A percentile compares a stretch with the other conserved stretches of the same genome.
Conservation (phyloP, 2,113 vertebrate genomes). For the Nanorana parkeri region DNA sequence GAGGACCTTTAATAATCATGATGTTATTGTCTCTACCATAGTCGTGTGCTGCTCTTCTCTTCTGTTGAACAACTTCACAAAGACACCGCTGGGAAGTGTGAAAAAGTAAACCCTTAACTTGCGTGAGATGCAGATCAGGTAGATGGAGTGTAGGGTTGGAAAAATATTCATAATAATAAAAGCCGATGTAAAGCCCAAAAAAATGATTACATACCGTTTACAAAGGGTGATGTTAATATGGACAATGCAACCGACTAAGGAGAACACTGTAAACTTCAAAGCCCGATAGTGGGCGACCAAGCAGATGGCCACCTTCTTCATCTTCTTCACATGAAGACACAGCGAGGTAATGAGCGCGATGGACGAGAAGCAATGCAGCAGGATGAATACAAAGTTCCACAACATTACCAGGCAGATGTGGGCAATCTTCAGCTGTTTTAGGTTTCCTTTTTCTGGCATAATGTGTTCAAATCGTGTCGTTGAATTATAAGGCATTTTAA, state of each 20-base stretch:
- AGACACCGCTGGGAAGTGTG: no score
- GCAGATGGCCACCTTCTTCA: background rate
- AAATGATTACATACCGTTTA: no score
- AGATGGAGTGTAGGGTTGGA: no score
- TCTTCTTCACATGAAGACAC: background rate
- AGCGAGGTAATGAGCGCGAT: background rate
- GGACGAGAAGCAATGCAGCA: background rate
- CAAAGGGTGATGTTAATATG: no score
- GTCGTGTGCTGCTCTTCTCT: no score
- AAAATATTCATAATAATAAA: no score
- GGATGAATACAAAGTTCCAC: background rate
- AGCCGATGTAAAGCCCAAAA: no score
- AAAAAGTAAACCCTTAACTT: no score
- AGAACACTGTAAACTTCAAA: background rate
- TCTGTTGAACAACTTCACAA: no score
- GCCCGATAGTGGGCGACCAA: background rate
- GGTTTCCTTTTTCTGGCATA: background rate
- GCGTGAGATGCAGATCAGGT: no score
- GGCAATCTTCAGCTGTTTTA: accelerated
- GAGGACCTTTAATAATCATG: no score
- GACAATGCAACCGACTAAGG: background rate
- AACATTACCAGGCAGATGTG: background rate
- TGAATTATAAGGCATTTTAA: background rate
- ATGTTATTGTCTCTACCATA: no score
- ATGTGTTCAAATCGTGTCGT: background rate